Evolutionary conservation across 2,797 vertebrate genomes (phyloP), one percentile per base, ranked within the genome.

Genomic region (Scomberomorus guttatus): DNA sequence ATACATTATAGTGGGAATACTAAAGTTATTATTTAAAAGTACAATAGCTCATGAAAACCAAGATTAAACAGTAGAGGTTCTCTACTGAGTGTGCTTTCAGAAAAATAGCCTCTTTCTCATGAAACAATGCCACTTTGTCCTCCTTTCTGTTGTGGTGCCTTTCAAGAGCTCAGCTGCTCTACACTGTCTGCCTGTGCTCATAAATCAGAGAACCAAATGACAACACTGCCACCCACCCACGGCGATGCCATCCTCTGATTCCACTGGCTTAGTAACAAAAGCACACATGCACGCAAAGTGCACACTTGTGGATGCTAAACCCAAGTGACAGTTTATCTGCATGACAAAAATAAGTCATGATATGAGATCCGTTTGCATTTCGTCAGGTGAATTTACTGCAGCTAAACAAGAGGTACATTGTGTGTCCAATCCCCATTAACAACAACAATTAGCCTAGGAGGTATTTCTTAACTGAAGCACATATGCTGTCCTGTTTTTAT

Each of bases 91-190:
- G 77, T 71, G 32, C 69, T 56, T 72, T 48, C 27, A 55, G 24
- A 84, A 86, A 72, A 82, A 84, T 84, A 50, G 54, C 34, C 46
- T 77, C 63, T 24, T 50, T 79, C 22, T 80, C n/a, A 66, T 52
- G 22, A 73, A 80, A 89, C 88, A 92, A 86, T 80, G 79, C 14
- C 44, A 39, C 80, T 63, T 55, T 89, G 86, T 89, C 66, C 67
- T 71, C 58, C 2, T 75, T 67, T 82, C 70, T 85, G 60, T 79
- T 83, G 73, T 89, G 80, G 55, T 80, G 81, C 72, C 66, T 80
- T 80, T 85, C 57, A 79, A 77, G 66, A 82, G 79, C 87, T 92
- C 85, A 90, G 91, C 91, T 89, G 80, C 76, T 86, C 77, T 78
- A 42, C 65, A 57, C 65, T 75, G 87, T 85, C 82, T 88, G 82